A percentile compares a stretch with the other conserved stretches of the same genome.
phyloP scores from a whole-genome alignment of 2,113 vertebrate genomes.

The Gnathonemus longibarbis region DNA sequence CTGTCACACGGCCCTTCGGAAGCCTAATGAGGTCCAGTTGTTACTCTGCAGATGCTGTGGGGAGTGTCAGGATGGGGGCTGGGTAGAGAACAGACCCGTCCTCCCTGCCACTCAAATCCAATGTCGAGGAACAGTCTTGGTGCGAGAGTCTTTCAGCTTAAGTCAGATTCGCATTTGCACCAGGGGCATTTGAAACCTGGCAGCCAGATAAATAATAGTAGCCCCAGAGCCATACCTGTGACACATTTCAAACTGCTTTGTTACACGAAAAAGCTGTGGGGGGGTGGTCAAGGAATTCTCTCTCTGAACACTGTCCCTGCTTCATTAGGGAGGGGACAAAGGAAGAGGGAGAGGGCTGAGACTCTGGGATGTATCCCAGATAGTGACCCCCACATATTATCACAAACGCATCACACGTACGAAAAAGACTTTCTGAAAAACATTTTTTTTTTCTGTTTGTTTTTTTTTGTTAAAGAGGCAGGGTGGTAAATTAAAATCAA shows the following conservation, averaged over 20 bases:
- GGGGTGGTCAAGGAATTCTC: background rate
- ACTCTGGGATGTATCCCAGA: constrained; percentile 28
- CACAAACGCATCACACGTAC: background rate
- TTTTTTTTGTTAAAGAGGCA: constrained; percentile 3
- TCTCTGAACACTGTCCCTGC: background rate
- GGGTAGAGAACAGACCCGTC: constrained; percentile 23
- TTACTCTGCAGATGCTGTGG: constrained; percentile 27
- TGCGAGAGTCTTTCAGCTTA: background rate
- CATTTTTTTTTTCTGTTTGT: background rate
- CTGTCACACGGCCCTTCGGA: background rate
- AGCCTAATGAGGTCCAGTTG: constrained; percentile 35
- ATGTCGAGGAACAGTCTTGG: background rate
- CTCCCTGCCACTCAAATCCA: constrained; percentile 48
- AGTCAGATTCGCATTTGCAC: background rate
- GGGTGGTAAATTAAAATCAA: constrained; percentile 26
- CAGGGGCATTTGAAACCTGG: background rate
- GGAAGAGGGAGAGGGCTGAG: background rate
- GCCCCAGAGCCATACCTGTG: background rate
- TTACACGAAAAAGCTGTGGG: background rate
- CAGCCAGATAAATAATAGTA: background rate
- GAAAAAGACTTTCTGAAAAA: background rate
- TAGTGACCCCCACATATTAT: background rate
- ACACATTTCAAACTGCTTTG: background rate
- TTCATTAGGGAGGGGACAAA: background rate
- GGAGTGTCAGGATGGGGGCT: constrained; percentile 44